These are phyloP conservation scores for Lasioglossum pauxillum DNA, from an alignment of 2,888 invertebrate species.

Conservation along the genomic window DNA sequence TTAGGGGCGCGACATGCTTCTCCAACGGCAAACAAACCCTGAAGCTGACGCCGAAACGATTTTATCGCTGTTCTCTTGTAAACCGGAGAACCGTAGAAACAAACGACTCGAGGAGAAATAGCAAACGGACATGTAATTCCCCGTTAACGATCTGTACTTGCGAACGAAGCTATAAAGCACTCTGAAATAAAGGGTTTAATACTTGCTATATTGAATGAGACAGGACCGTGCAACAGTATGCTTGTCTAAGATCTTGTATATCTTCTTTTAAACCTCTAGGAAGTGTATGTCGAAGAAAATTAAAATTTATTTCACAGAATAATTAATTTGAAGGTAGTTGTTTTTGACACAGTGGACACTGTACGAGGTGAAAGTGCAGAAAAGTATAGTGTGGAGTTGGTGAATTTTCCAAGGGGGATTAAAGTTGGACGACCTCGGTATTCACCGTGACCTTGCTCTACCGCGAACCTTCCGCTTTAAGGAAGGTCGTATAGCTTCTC, in stretches of 20 bases:
- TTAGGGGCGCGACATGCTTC: constrained; percentile 14
- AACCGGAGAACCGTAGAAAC: constrained; percentile 2
- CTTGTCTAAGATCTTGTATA: neutral
- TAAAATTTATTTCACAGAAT: neutral
- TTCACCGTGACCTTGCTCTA: constrained; percentile 49
- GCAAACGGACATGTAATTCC: neutral
- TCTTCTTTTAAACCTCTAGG: neutral
- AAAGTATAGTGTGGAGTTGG: neutral
- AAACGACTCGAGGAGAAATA: neutral
- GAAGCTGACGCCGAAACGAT: neutral
- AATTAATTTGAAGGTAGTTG: neutral
- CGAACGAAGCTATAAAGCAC: neutral
- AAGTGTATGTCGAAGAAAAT: neutral
- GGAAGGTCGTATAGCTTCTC: constrained; percentile 34
- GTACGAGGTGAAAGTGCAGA: neutral
- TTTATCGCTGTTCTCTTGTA: constrained; percentile 1
- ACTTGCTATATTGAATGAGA: neutral
- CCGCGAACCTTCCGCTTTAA: constrained; percentile 61
- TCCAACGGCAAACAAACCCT: neutral
- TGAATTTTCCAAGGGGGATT: neutral
- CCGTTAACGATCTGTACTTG: neutral
- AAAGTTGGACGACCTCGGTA: constrained; percentile 22
- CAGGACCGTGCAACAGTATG: neutral
- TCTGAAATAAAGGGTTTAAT: neutral
- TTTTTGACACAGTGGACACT: neutral